Conservation (phyloP, 2,888 invertebrate species). For the Ecliptopera silaceata region DNA sequence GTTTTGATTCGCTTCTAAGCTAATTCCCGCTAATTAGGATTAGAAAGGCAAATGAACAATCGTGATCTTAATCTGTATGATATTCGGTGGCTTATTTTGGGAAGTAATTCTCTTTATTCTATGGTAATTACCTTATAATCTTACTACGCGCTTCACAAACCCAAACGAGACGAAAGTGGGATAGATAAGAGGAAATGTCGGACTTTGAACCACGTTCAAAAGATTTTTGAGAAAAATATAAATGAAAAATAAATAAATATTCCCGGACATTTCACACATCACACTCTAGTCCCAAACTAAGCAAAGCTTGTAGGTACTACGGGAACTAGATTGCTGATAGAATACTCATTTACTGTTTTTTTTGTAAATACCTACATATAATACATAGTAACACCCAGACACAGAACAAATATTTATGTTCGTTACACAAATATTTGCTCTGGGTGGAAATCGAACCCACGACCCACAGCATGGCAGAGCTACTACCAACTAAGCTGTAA, state of each 20-base stretch:
- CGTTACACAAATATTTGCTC: no score
- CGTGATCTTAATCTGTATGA: conserved; percentile 56
- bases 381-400: no score
- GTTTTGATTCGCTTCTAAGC: conserved; percentile 40
- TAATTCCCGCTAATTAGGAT: conserved; percentile 59
- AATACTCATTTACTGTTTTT: no score
- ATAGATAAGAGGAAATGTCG: conserved; percentile 22
- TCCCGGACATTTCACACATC: no score
- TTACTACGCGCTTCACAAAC: conserved; percentile 37
- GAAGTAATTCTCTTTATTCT: conserved; percentile 41
- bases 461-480: no score
- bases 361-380: no score
- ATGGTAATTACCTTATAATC: conserved; percentile 50
- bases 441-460: no score
- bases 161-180: conserved; percentile 29
- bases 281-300: no score
- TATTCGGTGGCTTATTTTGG: conserved; percentile 38
- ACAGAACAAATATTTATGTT: no score
- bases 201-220: conserved; percentile 8
- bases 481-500: no score
- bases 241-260: not conserved
- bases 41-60: conserved; percentile 58
- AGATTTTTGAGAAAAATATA: not conserved
- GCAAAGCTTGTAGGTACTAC: no score
- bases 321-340: no score